phyloP scores from a whole-genome alignment of 2,797 vertebrate genomes.

The Sebastes reedi region DNA sequence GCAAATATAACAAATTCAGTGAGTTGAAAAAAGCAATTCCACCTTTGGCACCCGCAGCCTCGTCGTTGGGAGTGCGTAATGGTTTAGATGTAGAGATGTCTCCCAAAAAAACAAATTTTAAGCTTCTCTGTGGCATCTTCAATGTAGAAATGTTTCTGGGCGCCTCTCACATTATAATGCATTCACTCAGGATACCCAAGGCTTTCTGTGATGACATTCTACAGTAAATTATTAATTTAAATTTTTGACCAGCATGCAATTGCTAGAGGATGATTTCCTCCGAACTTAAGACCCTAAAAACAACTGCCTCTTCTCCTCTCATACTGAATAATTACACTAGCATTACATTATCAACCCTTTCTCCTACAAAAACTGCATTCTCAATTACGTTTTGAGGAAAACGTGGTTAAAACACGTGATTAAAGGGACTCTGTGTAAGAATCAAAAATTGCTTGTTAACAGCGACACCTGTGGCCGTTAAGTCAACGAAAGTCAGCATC shows the following conservation, averaged over 20 bases:
- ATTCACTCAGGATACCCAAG: background rate
- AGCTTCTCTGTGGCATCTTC: background rate
- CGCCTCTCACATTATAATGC: background rate
- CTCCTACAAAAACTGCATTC: no score
- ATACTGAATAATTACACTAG: background rate
- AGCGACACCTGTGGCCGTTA: no score
- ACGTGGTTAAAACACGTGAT: no score
- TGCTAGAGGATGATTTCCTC: background rate
- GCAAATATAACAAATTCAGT: constrained; percentile 38
- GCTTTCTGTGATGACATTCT: background rate
- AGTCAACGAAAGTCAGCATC: no score
- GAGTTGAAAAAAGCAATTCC: constrained; percentile 47
- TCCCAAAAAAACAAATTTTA: background rate
- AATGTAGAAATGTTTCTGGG: background rate
- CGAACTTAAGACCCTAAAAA: background rate
- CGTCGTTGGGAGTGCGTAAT: background rate
- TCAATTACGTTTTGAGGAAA: no score
- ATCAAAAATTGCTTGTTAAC: no score
- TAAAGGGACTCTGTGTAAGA: no score
- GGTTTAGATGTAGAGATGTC: background rate
- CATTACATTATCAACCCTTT: no score
- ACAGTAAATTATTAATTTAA: background rate
- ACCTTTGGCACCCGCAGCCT: constrained; percentile 16
- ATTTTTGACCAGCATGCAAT: background rate
- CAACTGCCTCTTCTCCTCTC: background rate